phyloP scores from a whole-genome alignment of 2,888 invertebrate genomes.

The Tineola bisselliella region DNA sequence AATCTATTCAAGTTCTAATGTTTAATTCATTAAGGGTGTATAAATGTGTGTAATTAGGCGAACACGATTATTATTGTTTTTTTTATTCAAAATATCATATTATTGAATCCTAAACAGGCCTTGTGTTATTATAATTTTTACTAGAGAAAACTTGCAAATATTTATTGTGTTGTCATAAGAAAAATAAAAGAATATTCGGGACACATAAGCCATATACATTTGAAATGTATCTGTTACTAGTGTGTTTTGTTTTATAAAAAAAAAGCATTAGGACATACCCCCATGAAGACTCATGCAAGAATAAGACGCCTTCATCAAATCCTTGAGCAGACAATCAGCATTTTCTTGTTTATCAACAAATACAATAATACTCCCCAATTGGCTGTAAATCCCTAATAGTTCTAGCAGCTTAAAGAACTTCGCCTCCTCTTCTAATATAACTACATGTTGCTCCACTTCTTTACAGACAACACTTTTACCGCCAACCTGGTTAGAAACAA shows the following conservation, averaged over 20 bases:
- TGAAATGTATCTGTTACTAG: too few species aligned
- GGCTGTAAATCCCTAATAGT: constrained; percentile 93
- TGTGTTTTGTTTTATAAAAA: not conserved
- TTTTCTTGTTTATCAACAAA: constrained; percentile 99
- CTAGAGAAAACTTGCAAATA: too few species aligned
- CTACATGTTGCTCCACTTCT: constrained; percentile 95
- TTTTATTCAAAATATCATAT: too few species aligned
- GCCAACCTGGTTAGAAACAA: constrained; percentile 71
- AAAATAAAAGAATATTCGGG: too few species aligned
- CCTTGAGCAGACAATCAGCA: constrained; percentile 91
- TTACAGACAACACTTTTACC: constrained; percentile 97
- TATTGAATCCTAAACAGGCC: too few species aligned
- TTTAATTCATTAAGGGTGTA: too few species aligned
- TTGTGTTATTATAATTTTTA: too few species aligned
- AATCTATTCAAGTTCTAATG: too few species aligned
- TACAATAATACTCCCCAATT: constrained; percentile 92
- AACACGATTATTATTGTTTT: too few species aligned
- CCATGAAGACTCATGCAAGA: constrained; percentile 97
- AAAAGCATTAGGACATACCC: constrained; percentile 51
- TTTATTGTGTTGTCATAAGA: too few species aligned
- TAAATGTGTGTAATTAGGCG: too few species aligned
- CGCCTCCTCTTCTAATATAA: constrained; percentile 93
- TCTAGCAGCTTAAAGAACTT: constrained; percentile 98
- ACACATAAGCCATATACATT: too few species aligned
- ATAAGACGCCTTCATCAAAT: constrained; percentile 96